phyloP scores from a whole-genome alignment of 1,140 invertebrate species.

The Musca vetustissima region DNA sequence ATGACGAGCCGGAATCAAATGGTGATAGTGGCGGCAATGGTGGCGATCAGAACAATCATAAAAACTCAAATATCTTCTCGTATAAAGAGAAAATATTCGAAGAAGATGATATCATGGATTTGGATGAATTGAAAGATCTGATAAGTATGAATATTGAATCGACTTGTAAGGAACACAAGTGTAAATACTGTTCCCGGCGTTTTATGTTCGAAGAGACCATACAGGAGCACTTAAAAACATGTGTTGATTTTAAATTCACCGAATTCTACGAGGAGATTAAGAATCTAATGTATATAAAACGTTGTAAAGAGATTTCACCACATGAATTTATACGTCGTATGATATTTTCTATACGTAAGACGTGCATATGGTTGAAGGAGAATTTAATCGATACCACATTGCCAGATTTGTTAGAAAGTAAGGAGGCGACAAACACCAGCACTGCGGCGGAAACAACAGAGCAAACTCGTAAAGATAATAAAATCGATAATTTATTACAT shows the following conservation, averaged over 20 bases:
- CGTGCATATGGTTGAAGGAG: constrained; percentile 43
- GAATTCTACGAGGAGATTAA: constrained; percentile 40
- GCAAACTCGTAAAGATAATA: neutral
- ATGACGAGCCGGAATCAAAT: constrained; percentile 34
- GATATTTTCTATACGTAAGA: constrained; percentile 50
- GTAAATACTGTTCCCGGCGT: constrained; percentile 45
- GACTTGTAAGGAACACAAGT: constrained; percentile 52
- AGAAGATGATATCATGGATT: constrained; percentile 53
- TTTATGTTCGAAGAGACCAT: constrained; percentile 53
- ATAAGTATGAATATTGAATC: constrained; percentile 49
- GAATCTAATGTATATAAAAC: constrained; percentile 39
- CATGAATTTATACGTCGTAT: constrained; percentile 51
- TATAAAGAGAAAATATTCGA: constrained; percentile 52
- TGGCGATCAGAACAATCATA: neutral
- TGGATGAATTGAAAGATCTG: constrained; percentile 37
- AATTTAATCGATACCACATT: constrained; percentile 28
- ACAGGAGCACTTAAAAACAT: constrained; percentile 44
- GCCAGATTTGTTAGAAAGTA: constrained; percentile 26
- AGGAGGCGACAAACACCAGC: neutral
- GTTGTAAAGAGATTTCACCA: constrained; percentile 47
- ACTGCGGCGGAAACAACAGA: neutral
- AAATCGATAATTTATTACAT: neutral
- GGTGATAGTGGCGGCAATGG: neutral
- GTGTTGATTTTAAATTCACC: constrained; percentile 47
- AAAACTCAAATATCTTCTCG: constrained; percentile 27